A percentile compares a stretch with the other conserved stretches of the same genome.
These are phyloP conservation scores for Adelges cooleyi DNA, from an alignment of 1,140 invertebrate genomes.

Conservation along the genomic window DNA sequence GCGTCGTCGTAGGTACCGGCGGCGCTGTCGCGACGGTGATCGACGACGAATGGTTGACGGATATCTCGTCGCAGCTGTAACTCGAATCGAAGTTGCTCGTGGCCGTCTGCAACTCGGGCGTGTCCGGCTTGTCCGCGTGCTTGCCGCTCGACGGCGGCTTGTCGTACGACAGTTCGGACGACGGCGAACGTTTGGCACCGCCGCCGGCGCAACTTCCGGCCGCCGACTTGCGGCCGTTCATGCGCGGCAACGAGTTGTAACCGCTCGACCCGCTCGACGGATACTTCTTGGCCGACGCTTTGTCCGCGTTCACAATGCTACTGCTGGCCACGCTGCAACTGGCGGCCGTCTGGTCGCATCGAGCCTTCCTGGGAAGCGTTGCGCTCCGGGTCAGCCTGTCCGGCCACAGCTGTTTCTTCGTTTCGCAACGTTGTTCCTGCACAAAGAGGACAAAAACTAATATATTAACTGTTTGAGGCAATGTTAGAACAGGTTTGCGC, in stretches of 20 bases:
- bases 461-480: too few species aligned
- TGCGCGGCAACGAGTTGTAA: conserved; percentile 35
- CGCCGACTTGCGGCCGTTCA: conserved; percentile 15
- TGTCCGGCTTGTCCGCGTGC: neutral
- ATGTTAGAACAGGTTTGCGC: too few species aligned
- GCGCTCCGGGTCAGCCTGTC: conserved; percentile 20
- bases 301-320: neutral
- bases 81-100: conserved; percentile 19
- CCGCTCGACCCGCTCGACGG: conserved; percentile 34
- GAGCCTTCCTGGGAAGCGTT: conserved; percentile 30
- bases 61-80: conserved; percentile 25
- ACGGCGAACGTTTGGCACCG: neutral
- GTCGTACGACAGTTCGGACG: conserved; percentile 15
- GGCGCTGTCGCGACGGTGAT: neutral
- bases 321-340: neutral
- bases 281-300: conserved; percentile 28
- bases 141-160: neutral
- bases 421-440: conserved; percentile 5
- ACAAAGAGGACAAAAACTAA: too few species aligned
- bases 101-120: neutral
- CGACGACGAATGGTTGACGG: conserved; percentile 13
- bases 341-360: conserved; percentile 8
- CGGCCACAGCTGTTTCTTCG: conserved; percentile 15
- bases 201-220: neutral
- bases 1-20: neutral